These are phyloP conservation scores for Onychomys leucogaster DNA, from an alignment of 2,797 vertebrate species.

Conservation along the genomic window DNA sequence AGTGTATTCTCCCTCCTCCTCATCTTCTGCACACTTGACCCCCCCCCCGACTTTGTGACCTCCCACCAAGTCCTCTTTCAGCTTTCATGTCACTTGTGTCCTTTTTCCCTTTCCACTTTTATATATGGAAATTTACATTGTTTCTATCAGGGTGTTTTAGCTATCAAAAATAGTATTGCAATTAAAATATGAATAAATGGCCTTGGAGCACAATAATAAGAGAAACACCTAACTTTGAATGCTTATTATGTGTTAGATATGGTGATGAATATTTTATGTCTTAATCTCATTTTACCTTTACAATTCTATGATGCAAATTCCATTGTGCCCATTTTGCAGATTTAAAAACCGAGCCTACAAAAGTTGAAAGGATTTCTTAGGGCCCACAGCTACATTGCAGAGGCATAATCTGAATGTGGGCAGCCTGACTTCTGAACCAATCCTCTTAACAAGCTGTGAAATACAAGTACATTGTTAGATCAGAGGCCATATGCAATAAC, in stretches of 20 bases:
- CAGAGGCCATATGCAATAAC: slow-evolving; percentile 30
- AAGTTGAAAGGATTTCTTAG: slow-evolving; percentile 19
- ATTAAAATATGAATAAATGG: slow-evolving; percentile 11
- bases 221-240: background rate
- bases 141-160: slow-evolving; percentile 16
- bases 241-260: background rate
- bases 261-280: background rate
- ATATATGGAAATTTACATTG: slow-evolving; percentile 9
- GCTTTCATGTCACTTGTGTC: background rate
- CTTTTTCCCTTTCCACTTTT: background rate
- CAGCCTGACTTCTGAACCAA: background rate
- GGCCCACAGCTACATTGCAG: background rate
- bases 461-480: background rate
- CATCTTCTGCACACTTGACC: background rate
- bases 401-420: slow-evolving; percentile 14
- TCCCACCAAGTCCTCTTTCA: background rate
- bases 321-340: slow-evolving; percentile 43
- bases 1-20: background rate
- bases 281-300: slow-evolving; percentile 47
- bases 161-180: slow-evolving; percentile 8
- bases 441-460: background rate
- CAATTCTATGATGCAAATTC: background rate
- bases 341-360: background rate
- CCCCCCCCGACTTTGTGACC: background rate
- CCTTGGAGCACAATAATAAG: slow-evolving; percentile 16